Base-by-base conservation (phyloP, 2,113 vertebrate genomes). In the Melospiza georgiana region DNA sequence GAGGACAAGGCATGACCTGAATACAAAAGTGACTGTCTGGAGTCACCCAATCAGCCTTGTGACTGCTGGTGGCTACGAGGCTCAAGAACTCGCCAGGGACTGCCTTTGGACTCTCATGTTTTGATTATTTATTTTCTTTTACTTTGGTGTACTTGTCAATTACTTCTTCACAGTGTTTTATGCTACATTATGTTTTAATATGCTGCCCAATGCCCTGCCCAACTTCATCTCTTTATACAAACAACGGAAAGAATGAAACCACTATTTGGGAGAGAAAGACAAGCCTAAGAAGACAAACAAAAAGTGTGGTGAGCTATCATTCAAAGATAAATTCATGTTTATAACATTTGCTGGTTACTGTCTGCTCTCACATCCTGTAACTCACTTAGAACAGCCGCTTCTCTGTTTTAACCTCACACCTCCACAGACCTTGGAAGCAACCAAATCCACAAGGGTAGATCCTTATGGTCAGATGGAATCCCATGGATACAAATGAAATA, bases 1-100 rank as follows among this genome's bases (percentile, higher is more conserved):
- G 41, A 91, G 94, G 88, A 87, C 16, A 41, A 91, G 96, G 58
- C 13, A 12, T 95, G 93, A 94, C 92, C 89, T 86, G 87, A 95
- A 93, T 44, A 15, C 52, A 7, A 48, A 90, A 95, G 74, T 81
- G 89, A 86, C 76, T 74, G 79, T 37, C 51, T 49, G 37, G 69
- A 94, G 82, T 68, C 82, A 90, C 77, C 65, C 63, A 71, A 17
- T 67, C 84, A 57, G 43, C 73, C 63, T 52, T 37, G 59, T n/a
- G 72, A 58, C 71, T 91, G 61, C 81, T 43, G 25, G 71, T 39
- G 84, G 84, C 66, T 82, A 67, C 78, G 54, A 51, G 4, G 44
- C 54, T 90, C 58, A 81, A 51, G 71, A 63, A 49, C 24, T 48
- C 80, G 39, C 59, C 67, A 39, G 75, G 75, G 33, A 46, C n/a